These are phyloP conservation scores for Lottia scabra DNA, from an alignment of 2,888 invertebrate species.

Conservation along the genomic window DNA sequence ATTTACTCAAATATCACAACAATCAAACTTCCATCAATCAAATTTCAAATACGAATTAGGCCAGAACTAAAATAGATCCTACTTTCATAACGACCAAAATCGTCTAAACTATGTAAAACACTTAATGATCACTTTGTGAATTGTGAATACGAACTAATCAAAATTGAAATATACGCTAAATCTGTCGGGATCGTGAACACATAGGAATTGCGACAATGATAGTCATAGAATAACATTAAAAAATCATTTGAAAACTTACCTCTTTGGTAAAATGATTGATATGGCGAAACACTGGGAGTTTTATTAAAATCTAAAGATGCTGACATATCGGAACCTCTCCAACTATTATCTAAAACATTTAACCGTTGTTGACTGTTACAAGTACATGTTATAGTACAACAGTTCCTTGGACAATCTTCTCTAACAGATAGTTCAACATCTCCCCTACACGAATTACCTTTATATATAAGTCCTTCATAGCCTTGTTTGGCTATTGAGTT, in stretches of 20 bases:
- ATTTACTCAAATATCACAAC: no score
- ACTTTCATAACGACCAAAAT: no score
- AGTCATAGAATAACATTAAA: neutral
- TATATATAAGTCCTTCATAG: conserved; percentile 55
- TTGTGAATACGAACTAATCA: no score
- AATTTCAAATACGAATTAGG: no score
- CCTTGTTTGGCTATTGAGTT: conserved; percentile 43
- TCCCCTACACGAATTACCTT: conserved; percentile 42
- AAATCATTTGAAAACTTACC: conserved; percentile 37
- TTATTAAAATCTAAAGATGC: conserved; percentile 56
- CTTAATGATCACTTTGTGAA: no score
- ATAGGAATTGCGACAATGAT: no score
- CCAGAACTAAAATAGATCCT: no score
- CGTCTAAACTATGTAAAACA: no score
- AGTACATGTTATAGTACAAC: conserved; percentile 56
- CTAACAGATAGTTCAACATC: conserved; percentile 31
- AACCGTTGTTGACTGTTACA: conserved; percentile 52
- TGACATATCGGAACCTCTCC: conserved; percentile 50
- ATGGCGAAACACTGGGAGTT: conserved; percentile 47
- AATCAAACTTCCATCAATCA: no score
- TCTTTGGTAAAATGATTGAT: conserved; percentile 54
- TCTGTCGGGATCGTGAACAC: no score
- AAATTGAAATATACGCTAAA: neutral
- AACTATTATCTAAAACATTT: conserved; percentile 53
- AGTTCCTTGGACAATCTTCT: conserved; percentile 51